phyloP scores from a whole-genome alignment of 2,797 vertebrate genomes.

The Uromys caudimaculatus region DNA sequence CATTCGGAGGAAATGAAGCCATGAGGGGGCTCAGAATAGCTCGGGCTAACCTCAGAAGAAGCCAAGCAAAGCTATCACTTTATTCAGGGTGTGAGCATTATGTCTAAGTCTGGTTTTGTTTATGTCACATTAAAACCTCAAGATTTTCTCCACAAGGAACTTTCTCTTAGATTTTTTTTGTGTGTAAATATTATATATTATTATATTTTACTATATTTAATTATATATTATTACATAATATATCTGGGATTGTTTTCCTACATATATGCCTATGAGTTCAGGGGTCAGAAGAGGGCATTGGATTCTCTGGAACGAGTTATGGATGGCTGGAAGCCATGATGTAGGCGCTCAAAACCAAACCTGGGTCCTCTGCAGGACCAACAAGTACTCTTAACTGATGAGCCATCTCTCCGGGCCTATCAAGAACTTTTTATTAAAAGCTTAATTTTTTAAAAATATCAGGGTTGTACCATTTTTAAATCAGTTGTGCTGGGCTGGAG shows the following conservation, averaged over 20 bases:
- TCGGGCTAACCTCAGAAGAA: constrained; percentile 18
- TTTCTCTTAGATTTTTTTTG: not conserved
- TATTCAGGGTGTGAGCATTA: not conserved
- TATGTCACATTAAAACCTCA: not conserved
- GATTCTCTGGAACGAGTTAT: not conserved
- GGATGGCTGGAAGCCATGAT: not conserved
- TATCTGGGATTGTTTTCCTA: not conserved
- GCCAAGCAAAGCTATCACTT: not conserved
- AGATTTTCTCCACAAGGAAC: not conserved
- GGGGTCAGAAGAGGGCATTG: not conserved
- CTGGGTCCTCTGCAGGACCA: not conserved
- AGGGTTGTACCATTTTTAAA: constrained; percentile 27
- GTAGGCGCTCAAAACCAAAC: not conserved
- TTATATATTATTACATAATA: not conserved
- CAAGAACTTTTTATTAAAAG: constrained; percentile 34
- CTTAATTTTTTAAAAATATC: constrained; percentile 1
- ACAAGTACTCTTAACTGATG: not conserved
- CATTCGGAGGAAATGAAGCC: constrained; percentile 24
- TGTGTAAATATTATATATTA: not conserved
- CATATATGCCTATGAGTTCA: not conserved
- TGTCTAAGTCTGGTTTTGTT: not conserved
- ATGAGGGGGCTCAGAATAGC: not conserved
- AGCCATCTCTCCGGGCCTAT: not conserved
- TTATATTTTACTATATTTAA: not conserved
- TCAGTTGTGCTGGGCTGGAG: not conserved